Evolutionary conservation across 2,797 vertebrate genomes (phyloP).

Genomic region (Gallinago solitaria): DNA sequence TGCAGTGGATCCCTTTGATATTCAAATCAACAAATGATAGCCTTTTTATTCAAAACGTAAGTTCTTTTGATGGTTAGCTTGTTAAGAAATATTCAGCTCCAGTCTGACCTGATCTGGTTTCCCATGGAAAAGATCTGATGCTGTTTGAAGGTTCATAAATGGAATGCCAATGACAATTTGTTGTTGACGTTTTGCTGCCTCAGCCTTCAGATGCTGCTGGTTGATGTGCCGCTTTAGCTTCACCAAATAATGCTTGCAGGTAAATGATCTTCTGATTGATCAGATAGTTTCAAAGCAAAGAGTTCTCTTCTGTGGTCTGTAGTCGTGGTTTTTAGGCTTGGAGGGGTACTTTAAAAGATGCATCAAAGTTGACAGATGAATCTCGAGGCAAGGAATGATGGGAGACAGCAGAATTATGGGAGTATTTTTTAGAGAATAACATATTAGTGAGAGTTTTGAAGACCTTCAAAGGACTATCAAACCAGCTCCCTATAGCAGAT

Average conservation of each 20-base stretch:
- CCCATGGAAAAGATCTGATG: constrained; percentile 89
- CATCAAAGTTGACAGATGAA: constrained; percentile 93
- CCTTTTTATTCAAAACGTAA: constrained; percentile 87
- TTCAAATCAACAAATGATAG: constrained; percentile 96
- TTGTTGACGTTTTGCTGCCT: constrained; percentile 86
- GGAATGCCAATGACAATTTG: constrained; percentile 96
- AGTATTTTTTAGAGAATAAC: constrained; percentile 82
- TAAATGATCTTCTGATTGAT: constrained; percentile 91
- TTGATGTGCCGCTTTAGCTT: constrained; percentile 82
- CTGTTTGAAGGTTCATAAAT: constrained; percentile 94
- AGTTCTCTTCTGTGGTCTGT: constrained; percentile 81
- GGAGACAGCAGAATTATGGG: constrained; percentile 85
- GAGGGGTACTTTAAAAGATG: constrained; percentile 87
- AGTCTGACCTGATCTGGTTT: constrained; percentile 89
- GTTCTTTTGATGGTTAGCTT: constrained; percentile 86
- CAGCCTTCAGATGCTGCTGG: constrained; percentile 83
- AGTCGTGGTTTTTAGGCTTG: constrained; percentile 82
- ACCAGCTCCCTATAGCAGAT: constrained; percentile 71
- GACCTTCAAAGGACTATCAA: constrained; percentile 80
- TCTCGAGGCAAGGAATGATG: constrained; percentile 84
- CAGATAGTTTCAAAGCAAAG: constrained; percentile 84
- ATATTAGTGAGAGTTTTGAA: constrained; percentile 79
- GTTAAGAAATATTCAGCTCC: constrained; percentile 87
- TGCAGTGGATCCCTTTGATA: constrained; percentile 93
- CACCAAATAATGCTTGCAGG: constrained; percentile 88